Conservation (phyloP, 2,888 invertebrate species). For the Meandrusa payeni region DNA sequence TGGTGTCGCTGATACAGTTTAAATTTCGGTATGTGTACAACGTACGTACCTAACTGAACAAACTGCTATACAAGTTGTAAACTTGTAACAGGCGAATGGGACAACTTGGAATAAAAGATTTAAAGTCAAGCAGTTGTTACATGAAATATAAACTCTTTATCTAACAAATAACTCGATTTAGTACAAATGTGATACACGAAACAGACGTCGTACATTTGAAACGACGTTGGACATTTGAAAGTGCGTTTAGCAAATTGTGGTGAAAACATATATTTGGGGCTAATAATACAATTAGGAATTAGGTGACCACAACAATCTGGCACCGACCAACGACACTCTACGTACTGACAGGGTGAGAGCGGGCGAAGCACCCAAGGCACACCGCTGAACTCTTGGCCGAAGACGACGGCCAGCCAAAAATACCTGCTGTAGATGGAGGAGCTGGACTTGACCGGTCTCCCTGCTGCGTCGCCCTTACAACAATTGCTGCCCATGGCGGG, state of each 20-base stretch:
- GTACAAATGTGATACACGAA: no score
- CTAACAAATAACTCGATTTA: neutral
- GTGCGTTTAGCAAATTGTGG: neutral
- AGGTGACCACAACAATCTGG: constrained; percentile 33
- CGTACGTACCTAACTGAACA: no score
- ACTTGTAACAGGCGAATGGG: no score
- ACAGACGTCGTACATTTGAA: no score
- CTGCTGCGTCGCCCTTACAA: constrained; percentile 79
- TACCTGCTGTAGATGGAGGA: constrained; percentile 78
- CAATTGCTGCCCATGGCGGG: constrained; percentile 81
- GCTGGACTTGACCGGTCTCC: constrained; percentile 62
- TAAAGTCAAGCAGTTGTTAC: neutral
- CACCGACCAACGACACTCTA: constrained; percentile 38
- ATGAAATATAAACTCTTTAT: neutral
- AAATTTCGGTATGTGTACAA: no score
- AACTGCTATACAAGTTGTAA: no score
- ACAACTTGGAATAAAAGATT: neutral
- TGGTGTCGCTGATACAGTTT: no score
- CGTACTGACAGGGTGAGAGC: constrained; percentile 49
- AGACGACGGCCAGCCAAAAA: constrained; percentile 59
- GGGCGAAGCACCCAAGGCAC: constrained; percentile 61
- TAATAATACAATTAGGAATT: constrained; percentile 3
- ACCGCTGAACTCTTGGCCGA: constrained; percentile 55
- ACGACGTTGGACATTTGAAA: no score
- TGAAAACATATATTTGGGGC: neutral